Percentiles rank a stretch among this genome's conserved stretches.
Conservation (phyloP, 1,140 invertebrate genomes). For the Hirudo medicinalis region DNA sequence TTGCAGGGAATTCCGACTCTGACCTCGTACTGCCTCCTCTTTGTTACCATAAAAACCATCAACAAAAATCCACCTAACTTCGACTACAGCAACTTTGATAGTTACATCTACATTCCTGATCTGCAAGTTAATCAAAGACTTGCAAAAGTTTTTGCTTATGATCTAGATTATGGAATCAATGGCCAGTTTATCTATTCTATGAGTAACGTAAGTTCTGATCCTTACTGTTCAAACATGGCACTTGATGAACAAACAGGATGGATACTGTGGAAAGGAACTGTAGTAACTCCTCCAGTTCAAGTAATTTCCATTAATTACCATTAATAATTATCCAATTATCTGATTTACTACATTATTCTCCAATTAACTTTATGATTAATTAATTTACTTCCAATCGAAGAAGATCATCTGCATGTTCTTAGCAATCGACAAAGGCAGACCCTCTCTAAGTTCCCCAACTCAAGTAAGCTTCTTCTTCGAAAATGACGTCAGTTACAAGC, state of each 20-base stretch:
- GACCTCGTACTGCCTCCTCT: constrained; percentile 19
- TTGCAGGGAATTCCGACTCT: constrained; percentile 16
- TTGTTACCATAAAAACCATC: constrained; percentile 20
- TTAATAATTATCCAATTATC: no score
- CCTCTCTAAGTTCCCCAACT: background rate
- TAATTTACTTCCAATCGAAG: background rate
- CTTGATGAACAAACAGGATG: constrained; percentile 17
- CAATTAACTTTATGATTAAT: no score
- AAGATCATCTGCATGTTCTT: background rate
- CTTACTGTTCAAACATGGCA: background rate
- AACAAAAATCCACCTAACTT: constrained; percentile 21
- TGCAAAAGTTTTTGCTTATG: constrained; percentile 20
- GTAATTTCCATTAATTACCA: background rate
- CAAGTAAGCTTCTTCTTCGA: background rate
- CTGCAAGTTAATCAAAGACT: background rate
- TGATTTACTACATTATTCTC: no score
- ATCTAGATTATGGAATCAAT: constrained; percentile 19
- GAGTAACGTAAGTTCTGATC: background rate
- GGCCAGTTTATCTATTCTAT: constrained; percentile 17
- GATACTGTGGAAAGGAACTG: constrained; percentile 7
- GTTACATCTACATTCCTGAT: background rate
- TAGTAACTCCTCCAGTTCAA: background rate
- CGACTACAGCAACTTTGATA: constrained; percentile 14
- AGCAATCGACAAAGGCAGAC: background rate
- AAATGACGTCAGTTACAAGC: background rate